Conservation (phyloP, 2,113 vertebrate genomes). For the Limnothrissa miodon region DNA sequence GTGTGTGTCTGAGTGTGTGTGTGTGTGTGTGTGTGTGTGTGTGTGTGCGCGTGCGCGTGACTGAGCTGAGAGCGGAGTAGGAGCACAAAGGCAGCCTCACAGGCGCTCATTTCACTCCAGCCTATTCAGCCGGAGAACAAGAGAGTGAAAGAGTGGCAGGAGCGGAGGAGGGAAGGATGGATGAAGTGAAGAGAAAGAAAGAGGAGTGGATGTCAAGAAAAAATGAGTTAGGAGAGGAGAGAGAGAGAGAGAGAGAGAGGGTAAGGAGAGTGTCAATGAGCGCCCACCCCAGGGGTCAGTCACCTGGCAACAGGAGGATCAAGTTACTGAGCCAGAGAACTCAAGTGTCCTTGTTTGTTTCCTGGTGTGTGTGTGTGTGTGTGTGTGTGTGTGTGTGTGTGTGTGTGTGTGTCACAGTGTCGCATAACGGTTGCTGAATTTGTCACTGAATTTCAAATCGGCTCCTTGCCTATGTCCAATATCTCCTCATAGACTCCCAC, state of each 20-base stretch:
- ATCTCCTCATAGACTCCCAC: too few species aligned
- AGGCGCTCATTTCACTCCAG: background rate
- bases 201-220: background rate
- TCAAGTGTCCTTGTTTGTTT: background rate
- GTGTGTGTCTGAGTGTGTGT: too few species aligned
- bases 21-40: too few species aligned
- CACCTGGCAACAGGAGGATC: constrained; percentile 70
- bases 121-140: background rate
- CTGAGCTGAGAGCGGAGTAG: background rate
- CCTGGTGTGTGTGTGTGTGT: constrained; percentile 25
- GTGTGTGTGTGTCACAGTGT: constrained; percentile 3
- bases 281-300: constrained; percentile 54
- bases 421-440: background rate
- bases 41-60: background rate
- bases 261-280: constrained; percentile 42
- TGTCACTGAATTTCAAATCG: too few species aligned
- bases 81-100: background rate
- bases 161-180: background rate
- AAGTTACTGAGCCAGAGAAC: constrained; percentile 49
- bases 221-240: constrained; percentile 26
- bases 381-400: constrained; percentile 11
- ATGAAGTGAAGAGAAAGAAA: background rate
- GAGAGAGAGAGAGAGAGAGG: constrained; percentile 30
- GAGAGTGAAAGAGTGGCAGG: background rate
- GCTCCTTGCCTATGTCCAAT: too few species aligned